Evolutionary conservation across 2,113 vertebrate genomes (phyloP).

Genomic region (Pelodiscus sinensis): DNA sequence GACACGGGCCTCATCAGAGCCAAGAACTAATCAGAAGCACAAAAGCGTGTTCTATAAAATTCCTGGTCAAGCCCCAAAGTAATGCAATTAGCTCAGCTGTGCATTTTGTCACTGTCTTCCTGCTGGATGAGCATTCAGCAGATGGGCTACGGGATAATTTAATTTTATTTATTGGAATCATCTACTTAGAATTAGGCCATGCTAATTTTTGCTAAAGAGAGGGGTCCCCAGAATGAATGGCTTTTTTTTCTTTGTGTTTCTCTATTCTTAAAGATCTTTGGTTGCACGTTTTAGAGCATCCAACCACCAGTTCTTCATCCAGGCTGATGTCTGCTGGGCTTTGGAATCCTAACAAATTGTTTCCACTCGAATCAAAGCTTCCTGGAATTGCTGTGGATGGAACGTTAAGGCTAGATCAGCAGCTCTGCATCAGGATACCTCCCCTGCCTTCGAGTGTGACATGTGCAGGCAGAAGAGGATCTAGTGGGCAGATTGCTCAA

Average conservation of each 20-base stretch:
- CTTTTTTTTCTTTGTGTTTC: background rate
- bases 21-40: fast-evolving
- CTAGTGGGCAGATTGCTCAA: conserved; percentile 35
- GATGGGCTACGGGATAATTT: background rate
- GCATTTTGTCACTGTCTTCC: background rate
- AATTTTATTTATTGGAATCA: fast-evolving
- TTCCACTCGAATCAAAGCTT: background rate
- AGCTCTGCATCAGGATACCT: background rate
- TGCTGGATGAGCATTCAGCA: no score
- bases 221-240: background rate
- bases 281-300: background rate
- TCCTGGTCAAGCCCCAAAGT: background rate
- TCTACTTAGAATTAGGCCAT: background rate
- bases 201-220: background rate
- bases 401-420: background rate
- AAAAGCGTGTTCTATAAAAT: background rate
- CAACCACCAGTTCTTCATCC: background rate
- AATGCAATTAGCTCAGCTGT: background rate
- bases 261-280: background rate
- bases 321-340: background rate
- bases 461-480: background rate
- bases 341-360: background rate
- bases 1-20: background rate
- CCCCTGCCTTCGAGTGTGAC: background rate
- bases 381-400: background rate